phyloP scores from a whole-genome alignment of 2,888 invertebrate genomes.

The Masnerella sp. region DNA sequence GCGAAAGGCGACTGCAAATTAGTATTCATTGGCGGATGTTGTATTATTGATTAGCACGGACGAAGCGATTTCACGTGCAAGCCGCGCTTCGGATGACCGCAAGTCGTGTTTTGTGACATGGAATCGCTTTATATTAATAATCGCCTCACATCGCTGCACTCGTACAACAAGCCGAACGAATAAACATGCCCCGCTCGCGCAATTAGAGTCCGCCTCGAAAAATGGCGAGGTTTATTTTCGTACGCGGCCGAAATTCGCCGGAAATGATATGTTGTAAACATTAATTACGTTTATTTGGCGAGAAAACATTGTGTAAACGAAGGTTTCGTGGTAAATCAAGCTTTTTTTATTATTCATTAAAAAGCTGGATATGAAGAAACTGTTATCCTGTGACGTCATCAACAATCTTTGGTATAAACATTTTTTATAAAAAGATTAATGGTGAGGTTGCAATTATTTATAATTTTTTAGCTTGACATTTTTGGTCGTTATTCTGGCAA shows the following conservation, averaged over 20 bases:
- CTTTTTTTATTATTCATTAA: no score
- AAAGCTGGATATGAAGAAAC: no score
- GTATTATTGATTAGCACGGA: slow-evolving; percentile 56
- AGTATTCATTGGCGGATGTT: slow-evolving; percentile 54
- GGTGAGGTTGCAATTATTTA: no score
- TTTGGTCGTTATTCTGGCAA: slow-evolving; percentile 24
- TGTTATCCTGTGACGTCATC: no score
- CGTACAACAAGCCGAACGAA: slow-evolving; percentile 46
- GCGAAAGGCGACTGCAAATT: slow-evolving; percentile 46
- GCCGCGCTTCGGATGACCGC: slow-evolving; percentile 34
- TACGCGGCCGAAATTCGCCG: no score
- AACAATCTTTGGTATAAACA: no score
- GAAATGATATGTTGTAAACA: no score
- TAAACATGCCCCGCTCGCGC: slow-evolving; percentile 34
- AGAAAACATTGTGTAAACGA: no score
- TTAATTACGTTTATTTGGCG: no score
- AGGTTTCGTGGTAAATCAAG: no score
- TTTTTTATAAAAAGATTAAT: no score
- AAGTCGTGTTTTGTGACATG: slow-evolving; percentile 33
- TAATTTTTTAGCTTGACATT: slow-evolving; percentile 1
- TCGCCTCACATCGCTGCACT: slow-evolving; percentile 32
- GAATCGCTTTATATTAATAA: slow-evolving; percentile 54
- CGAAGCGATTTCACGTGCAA: slow-evolving; percentile 49
- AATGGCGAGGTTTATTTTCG: slow-evolving; percentile 2
- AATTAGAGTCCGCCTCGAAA: slow-evolving; percentile 7